phyloP scores from a whole-genome alignment of 2,888 invertebrate species.

The Agriotes lineatus region DNA sequence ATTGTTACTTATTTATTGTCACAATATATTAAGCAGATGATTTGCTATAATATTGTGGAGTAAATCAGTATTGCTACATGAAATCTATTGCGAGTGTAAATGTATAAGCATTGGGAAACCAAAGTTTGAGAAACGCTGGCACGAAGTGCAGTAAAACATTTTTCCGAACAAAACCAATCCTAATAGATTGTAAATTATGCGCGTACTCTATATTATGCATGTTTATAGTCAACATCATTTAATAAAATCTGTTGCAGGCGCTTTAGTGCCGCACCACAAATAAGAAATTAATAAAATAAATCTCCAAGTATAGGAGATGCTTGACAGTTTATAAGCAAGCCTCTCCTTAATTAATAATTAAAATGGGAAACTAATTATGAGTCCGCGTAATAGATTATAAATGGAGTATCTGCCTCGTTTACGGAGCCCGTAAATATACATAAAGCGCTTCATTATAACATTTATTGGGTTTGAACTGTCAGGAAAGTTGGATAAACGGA shows the following conservation, averaged over 20 bases:
- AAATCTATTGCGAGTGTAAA: too few relatives aligned
- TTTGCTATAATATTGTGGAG: too few relatives aligned
- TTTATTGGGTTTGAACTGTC: conserved; percentile 64
- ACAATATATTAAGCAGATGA: too few relatives aligned
- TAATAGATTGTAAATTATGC: conserved; percentile 16
- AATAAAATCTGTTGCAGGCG: conserved; percentile 14
- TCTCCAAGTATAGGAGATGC: conserved; percentile 51
- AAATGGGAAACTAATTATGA: conserved; percentile 65
- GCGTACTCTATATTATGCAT: conserved; percentile 10
- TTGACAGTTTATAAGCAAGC: conserved; percentile 56
- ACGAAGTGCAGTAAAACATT: neutral
- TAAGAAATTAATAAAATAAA: conserved; percentile 56
- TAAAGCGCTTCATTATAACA: conserved; percentile 62
- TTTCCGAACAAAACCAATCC: neutral
- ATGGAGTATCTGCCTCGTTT: conserved; percentile 61
- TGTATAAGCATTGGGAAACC: too few relatives aligned
- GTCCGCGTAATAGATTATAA: conserved; percentile 63
- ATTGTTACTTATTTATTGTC: too few relatives aligned
- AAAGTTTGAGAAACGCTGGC: too few relatives aligned
- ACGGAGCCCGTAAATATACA: conserved; percentile 59
- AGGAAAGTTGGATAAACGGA: conserved; percentile 63
- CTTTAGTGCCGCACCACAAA: conserved; percentile 36
- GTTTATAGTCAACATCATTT: conserved; percentile 19
- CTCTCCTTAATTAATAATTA: conserved; percentile 65
- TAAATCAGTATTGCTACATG: too few relatives aligned